Evolutionary conservation across 1,140 invertebrate species (phyloP).

Genomic region (Argopecten irradians): DNA sequence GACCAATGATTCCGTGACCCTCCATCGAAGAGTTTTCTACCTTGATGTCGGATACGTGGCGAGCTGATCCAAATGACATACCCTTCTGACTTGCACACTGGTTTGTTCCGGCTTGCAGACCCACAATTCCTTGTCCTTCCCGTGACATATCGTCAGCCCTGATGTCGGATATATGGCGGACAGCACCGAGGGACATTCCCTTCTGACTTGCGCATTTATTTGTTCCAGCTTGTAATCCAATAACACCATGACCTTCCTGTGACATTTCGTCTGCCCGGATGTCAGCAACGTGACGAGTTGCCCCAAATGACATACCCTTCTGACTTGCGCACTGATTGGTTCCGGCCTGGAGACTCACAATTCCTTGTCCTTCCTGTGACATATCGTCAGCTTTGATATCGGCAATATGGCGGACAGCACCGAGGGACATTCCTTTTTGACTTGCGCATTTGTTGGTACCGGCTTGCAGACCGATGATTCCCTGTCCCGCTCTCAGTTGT

Average conservation of each 20-base stretch:
- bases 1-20: conserved; percentile 84
- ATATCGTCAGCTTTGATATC: conserved; percentile 66
- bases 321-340: conserved; percentile 85
- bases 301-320: conserved; percentile 64
- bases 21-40: conserved; percentile 79
- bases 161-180: conserved; percentile 59
- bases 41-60: conserved; percentile 62
- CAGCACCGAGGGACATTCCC: conserved; percentile 58
- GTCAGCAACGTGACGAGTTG: conserved; percentile 62
- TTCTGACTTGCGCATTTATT: conserved; percentile 83
- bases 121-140: conserved; percentile 89
- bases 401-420: conserved; percentile 60
- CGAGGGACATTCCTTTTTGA: conserved; percentile 83
- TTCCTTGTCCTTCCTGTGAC: conserved; percentile 84
- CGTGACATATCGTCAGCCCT: conserved; percentile 46
- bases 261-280: conserved; percentile 64
- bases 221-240: conserved; percentile 83
- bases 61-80: conserved; percentile 65
- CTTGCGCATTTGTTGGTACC: conserved; percentile 88
- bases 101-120: conserved; percentile 94
- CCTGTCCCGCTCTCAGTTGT: conserved; percentile 90
- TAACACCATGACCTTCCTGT: conserved; percentile 87
- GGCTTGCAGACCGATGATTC: conserved; percentile 92
- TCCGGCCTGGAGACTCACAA: conserved; percentile 85
- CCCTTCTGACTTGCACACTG: conserved; percentile 89